Percentiles rank a stretch among this genome's conserved stretches.
These are phyloP conservation scores for Catostylus mosaicus DNA, from an alignment of 30 jellyfish, hydroid and myxozoan genomes.

Conservation along the genomic window DNA sequence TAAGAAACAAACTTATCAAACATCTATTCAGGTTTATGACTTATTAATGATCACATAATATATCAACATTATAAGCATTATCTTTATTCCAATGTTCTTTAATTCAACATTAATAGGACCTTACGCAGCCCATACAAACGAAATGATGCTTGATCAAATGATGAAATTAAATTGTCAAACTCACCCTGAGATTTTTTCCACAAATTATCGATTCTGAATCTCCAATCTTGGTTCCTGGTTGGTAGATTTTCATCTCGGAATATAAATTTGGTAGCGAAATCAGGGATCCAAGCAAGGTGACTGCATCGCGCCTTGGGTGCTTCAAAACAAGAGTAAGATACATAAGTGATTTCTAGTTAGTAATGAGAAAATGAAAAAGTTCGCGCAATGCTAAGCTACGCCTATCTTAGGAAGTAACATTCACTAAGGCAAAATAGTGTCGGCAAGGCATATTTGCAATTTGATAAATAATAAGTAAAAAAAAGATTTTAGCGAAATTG, in stretches of 20 bases:
- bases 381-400: no score
- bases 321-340: neutral
- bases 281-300: slow-evolving; percentile 85
- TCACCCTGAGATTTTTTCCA: slow-evolving; percentile 84
- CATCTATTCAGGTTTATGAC: no score
- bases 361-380: neutral
- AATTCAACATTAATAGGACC: no score
- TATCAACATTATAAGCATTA: no score
- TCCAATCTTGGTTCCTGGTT: slow-evolving; percentile 65
- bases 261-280: slow-evolving; percentile 64
- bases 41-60: no score
- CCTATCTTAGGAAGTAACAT: no score
- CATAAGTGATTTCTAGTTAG: neutral
- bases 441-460: neutral
- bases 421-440: neutral
- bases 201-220: slow-evolving; percentile 33
- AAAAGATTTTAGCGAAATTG: neutral
- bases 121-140: no score
- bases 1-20: no score
- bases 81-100: no score
- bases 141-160: neutral
- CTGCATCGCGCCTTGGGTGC: slow-evolving; percentile 96
- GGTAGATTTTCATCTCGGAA: slow-evolving; percentile 69
- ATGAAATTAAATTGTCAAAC: neutral
- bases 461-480: no score